These are phyloP conservation scores for Oxyura jamaicensis DNA, from an alignment of 2,113 vertebrate genomes.

Conservation along the genomic window DNA sequence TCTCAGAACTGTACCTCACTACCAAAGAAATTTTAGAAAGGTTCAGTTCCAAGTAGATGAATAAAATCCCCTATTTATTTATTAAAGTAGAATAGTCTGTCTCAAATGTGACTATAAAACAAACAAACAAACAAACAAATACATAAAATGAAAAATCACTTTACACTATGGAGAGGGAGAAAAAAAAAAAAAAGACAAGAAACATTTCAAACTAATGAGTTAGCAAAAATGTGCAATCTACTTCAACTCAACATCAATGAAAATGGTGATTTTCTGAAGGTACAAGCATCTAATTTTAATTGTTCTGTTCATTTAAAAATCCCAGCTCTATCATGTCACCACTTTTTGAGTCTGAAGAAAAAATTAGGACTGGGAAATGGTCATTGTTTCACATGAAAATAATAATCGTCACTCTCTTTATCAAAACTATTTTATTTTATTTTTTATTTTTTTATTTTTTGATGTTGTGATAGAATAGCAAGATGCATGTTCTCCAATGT, in stretches of 20 bases:
- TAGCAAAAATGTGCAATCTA: constrained; percentile 37
- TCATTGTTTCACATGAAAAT: constrained; percentile 25
- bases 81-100: neutral
- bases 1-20: neutral
- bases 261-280: constrained; percentile 53
- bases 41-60: neutral
- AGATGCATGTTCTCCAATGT: neutral
- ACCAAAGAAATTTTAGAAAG: neutral
- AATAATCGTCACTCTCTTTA: neutral
- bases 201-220: constrained; percentile 25
- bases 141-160: neutral
- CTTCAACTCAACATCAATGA: constrained; percentile 32
- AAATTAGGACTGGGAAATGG: neutral
- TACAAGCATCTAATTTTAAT: constrained; percentile 47
- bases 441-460: neutral
- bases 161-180: neutral
- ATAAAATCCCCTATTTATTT: neutral
- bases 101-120: neutral
- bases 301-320: neutral
- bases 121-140: no score
- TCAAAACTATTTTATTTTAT: neutral
- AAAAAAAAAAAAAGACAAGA: neutral
- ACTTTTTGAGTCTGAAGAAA: constrained; percentile 18
- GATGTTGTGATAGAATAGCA: neutral
- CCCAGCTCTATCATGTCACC: neutral